Conservation (phyloP, 2,888 invertebrate species). For the Troides oblongomaculatus region DNA sequence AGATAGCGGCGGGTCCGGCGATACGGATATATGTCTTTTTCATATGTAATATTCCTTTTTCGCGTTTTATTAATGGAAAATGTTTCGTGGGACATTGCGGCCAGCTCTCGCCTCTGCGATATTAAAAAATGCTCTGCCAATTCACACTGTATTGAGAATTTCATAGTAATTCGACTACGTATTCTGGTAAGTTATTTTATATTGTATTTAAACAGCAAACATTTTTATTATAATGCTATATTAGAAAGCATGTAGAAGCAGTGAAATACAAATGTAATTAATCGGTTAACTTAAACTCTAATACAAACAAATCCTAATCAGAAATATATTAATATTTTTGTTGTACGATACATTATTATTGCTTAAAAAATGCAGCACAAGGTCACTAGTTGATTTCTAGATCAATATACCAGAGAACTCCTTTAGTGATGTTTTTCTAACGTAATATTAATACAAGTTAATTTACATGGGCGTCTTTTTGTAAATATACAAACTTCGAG, state of each 20-base stretch:
- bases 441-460: background rate
- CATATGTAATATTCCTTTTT: conserved; percentile 81
- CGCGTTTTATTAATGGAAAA: conserved; percentile 82
- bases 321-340: background rate
- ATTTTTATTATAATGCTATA: background rate
- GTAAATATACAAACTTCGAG: no score
- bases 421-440: background rate
- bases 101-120: conserved; percentile 66
- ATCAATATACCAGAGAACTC: background rate
- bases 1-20: conserved; percentile 79
- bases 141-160: conserved; percentile 37
- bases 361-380: background rate
- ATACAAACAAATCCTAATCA: background rate
- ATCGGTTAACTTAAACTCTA: background rate
- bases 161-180: background rate
- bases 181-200: background rate
- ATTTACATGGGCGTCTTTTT: background rate
- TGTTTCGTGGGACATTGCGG: conserved; percentile 77
- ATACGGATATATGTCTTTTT: conserved; percentile 80
- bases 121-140: conserved; percentile 71
- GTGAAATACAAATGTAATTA: background rate
- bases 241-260: background rate
- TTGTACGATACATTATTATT: background rate
- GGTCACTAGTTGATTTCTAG: background rate
- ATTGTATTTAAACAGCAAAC: background rate